Base-by-base conservation (phyloP, 2,888 invertebrate genomes). In the Oeneis ivallda region DNA sequence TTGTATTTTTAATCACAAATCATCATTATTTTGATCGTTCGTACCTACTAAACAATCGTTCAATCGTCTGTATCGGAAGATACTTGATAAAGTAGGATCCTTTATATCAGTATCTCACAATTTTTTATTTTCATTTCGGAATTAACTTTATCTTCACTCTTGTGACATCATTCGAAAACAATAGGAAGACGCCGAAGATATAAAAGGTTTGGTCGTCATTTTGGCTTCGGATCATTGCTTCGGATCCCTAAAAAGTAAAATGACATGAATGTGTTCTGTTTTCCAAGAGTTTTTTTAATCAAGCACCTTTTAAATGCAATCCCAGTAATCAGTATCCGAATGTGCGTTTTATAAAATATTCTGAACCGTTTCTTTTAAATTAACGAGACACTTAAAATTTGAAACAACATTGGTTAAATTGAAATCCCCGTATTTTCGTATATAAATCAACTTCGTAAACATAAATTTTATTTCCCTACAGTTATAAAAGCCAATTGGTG, bases 401-500 rank as follows among this genome's bases (percentile, higher is more conserved):
- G 37, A 13, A 32, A 47, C 32, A 45, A 26, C 32, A 11, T 17
- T 37, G 49, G 19, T 49, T 49, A 19, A 34, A 60, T 49, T 37
- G 4, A 60, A 49, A 15, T 17, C 15, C 17, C 10, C 17, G 49
- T 52, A 7, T 52, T 32, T 17, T 26, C 53, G 47, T 8, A 34
- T 56, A 39, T 50, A 57, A 43, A 58, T 41, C 19, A 17, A 49
- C 39, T 34, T 13, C 4, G 10, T 37, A 39, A 54, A 39, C n/a
- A 32, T 37, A 37, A 15, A 17, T 17, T 39, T 54, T 15, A n/a
- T 32, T 49, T 58, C 41, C 47, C 34, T 66, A 54, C 52, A 53
- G 58, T 15, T 49, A 67, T 67, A 69, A 64, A 54, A 54, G 62
- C 54, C 39, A 37, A 59, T 60, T 60, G 41, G 32, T 67, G 54